phyloP scores from a whole-genome alignment of 2,888 invertebrate species.

The Seira musarum region DNA sequence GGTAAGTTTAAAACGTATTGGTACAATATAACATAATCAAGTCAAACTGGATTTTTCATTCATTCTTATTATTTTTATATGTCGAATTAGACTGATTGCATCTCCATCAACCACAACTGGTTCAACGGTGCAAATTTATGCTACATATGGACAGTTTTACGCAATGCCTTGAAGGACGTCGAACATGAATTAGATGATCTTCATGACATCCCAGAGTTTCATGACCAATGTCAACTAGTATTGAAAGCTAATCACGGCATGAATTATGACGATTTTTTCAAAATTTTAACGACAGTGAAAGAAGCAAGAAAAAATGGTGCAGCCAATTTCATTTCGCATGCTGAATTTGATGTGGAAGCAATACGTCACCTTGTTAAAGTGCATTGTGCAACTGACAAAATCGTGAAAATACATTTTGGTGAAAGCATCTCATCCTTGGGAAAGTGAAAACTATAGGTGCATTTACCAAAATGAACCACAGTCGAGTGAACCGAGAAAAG shows the following conservation, averaged over 20 bases:
- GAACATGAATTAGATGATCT: constrained; percentile 87
- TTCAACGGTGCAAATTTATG: constrained; percentile 91
- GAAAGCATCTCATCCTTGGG: background rate
- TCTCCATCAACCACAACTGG: constrained; percentile 99
- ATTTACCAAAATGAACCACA: too few species aligned
- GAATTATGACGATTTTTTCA: constrained; percentile 80
- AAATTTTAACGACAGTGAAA: constrained; percentile 79
- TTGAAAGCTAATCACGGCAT: constrained; percentile 83
- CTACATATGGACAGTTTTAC: constrained; percentile 81
- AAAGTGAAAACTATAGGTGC: constrained; percentile 2
- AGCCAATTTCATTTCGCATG: constrained; percentile 40
- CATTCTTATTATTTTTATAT: background rate
- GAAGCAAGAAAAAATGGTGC: constrained; percentile 71
- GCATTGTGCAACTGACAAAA: constrained; percentile 46
- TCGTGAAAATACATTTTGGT: constrained; percentile 28
- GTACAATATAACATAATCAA: too few species aligned
- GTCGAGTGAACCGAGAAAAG: too few species aligned
- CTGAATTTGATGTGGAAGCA: constrained; percentile 56
- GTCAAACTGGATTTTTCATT: background rate
- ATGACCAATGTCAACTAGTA: constrained; percentile 86
- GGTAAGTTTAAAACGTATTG: constrained; percentile 73
- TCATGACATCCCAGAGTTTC: constrained; percentile 81
- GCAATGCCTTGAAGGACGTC: constrained; percentile 78
- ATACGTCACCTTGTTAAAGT: constrained; percentile 55
- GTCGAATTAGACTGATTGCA: constrained; percentile 82